A percentile compares a stretch with the other conserved stretches of the same genome.
Conservation (phyloP, 2,888 invertebrate species). For the Parapristionchus giblindavisi region DNA sequence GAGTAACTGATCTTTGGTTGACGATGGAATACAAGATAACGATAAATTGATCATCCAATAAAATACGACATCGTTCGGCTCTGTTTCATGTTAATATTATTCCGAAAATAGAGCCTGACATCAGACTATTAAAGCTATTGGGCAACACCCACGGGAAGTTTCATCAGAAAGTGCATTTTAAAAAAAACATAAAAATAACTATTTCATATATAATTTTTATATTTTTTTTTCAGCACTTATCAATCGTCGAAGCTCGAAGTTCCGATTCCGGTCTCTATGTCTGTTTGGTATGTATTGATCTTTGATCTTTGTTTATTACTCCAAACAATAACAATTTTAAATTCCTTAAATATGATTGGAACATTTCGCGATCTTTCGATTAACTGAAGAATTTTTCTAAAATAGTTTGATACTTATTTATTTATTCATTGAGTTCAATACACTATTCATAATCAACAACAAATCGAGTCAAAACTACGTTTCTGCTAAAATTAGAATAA, state of each 20-base stretch:
- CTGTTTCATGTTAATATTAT: too few species aligned
- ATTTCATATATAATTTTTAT: not conserved
- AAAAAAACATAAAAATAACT: not conserved
- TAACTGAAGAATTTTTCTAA: too few species aligned
- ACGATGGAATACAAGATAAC: not conserved
- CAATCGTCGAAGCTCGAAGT: constrained; percentile 62
- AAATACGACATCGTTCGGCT: too few species aligned
- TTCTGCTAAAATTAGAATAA: too few species aligned
- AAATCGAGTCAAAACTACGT: too few species aligned
- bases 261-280: constrained; percentile 69
- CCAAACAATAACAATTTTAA: not conserved
- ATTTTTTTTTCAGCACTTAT: constrained; percentile 46
- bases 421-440: too few species aligned
- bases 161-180: not conserved
- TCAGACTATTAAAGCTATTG: too few species aligned
- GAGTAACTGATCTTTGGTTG: not conserved
- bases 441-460: too few species aligned
- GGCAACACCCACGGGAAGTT: not conserved
- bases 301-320: constrained; percentile 20
- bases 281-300: constrained; percentile 44
- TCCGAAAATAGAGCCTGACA: too few species aligned
- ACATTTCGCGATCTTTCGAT: too few species aligned
- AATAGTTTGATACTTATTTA: too few species aligned
- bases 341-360: not conserved
- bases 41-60: too few species aligned